A percentile compares a stretch with the other conserved stretches of the same genome.
Evolutionary conservation across 2,888 invertebrate genomes (phyloP).

Genomic region (Rotaria magnacalcarata): DNA sequence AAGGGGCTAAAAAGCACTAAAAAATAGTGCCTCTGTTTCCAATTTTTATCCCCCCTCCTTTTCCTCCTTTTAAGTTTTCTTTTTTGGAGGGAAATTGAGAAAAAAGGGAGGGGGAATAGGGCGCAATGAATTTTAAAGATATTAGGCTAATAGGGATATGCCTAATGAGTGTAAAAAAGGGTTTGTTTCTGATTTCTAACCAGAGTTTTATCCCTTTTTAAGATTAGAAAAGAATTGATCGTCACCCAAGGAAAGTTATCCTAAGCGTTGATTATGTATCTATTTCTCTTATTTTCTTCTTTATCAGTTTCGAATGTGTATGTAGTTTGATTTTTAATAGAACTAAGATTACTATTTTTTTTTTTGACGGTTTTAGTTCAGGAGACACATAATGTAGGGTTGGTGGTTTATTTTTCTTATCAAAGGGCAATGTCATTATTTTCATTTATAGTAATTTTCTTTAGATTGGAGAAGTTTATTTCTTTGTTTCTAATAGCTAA

Average conservation of each 20-base stretch:
- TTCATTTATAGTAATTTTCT: neutral
- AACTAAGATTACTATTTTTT: neutral
- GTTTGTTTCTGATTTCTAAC: constrained; percentile 13
- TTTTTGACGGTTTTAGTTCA: neutral
- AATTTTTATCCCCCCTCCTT: too few relatives aligned
- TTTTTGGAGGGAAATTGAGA: too few relatives aligned
- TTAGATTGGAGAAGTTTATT: neutral
- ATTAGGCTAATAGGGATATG: too few relatives aligned
- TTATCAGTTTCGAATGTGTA: neutral
- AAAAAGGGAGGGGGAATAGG: too few relatives aligned
- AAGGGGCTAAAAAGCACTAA: too few relatives aligned
- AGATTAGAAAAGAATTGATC: neutral
- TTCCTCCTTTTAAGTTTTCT: too few relatives aligned
- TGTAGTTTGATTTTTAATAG: neutral
- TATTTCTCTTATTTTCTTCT: neutral
- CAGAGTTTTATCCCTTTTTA: neutral
- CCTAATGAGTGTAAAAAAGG: too few relatives aligned
- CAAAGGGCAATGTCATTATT: neutral
- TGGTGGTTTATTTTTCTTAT: constrained; percentile 1
- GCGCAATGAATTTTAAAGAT: too few relatives aligned
- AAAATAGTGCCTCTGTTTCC: too few relatives aligned
- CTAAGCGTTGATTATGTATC: neutral
- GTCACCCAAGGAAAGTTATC: neutral
- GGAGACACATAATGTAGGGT: neutral
- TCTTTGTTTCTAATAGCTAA: neutral